Percentiles rank a stretch among this genome's conserved stretches.
Evolutionary conservation across 2,113 vertebrate species (phyloP).

Genomic region (Phoxinus phoxinus): DNA sequence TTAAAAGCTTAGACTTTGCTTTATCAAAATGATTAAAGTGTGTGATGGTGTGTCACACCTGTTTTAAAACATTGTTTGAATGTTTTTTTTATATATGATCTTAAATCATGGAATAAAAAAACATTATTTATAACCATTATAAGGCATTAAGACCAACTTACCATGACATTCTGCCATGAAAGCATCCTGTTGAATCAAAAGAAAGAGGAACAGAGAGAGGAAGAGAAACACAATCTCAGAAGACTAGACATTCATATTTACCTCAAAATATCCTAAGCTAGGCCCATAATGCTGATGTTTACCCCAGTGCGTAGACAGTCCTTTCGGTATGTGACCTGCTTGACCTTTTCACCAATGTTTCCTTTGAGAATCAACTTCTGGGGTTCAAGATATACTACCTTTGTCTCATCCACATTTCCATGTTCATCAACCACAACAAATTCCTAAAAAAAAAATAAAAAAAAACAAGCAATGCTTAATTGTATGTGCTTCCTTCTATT

Average conservation of each 20-base stretch:
- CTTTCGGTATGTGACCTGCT: neutral
- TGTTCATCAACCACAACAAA: constrained; percentile 11
- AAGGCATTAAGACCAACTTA: neutral
- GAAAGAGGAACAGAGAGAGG: neutral
- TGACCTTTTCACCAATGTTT: neutral
- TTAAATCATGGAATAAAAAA: neutral
- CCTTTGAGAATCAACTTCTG: neutral
- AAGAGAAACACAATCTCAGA: neutral
- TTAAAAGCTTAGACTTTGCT: too few relatives aligned
- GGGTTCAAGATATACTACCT: neutral
- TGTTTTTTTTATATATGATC: neutral
- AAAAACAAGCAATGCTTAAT: neutral
- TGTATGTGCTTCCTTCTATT: neutral
- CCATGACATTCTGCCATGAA: neutral
- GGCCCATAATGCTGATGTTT: neutral
- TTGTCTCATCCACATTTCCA: neutral
- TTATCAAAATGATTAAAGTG: too few relatives aligned
- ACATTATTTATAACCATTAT: neutral
- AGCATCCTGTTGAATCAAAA: neutral
- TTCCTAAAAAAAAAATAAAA: neutral
- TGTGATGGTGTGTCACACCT: too few relatives aligned
- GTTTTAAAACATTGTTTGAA: neutral
- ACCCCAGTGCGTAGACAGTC: neutral
- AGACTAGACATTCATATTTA: neutral
- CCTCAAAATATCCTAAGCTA: neutral